Evolutionary conservation across 2,888 invertebrate genomes (phyloP), one percentile per base, ranked within the genome.

Genomic region (Nymphalis polychloros): DNA sequence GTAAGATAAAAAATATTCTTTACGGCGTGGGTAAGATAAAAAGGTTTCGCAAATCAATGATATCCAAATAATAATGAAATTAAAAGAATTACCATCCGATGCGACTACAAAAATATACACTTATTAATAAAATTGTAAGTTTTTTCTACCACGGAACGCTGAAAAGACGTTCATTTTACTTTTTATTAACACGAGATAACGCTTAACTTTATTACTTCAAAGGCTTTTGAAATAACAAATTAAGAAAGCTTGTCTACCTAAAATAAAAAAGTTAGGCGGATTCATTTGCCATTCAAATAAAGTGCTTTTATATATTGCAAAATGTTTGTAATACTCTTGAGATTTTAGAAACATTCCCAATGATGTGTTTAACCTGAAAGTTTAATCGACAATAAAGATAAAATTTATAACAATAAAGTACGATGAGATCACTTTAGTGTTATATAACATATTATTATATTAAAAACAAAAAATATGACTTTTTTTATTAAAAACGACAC

Each of bases 181-280:
- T 35, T 57, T 57, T 57, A 57, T 57, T 41, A 4, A 8, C 19
- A 10, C 41, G 41, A 19, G 61, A 61, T 61, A 49, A 49, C n/a
- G n/a, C 49, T 61, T 27, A 57, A 41, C n/a, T 49, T 61, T 31
- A 49, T 46, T 13, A 49, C 16, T 61, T 47, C 27, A n/a, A 48
- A 48, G 27, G 47, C 60, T 60, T 49, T 27, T 16, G 7, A 48
- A 27, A 23, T 48, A 48, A 47, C n/a, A 4, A 48, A 61, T 49
- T 49, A n/a, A 49, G n/a, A 61, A 61, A 49, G 31, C n/a, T 49
- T 27, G 31, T 31, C n/a, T 61, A 16, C 27, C 27, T 16, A 31
- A 20, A n/a, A 16, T 57, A 35, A 57, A 49, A 31, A 19, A 20
- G 19, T 31, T 49, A n/a, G 31, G 8, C 47, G 27, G 31, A 49